Base-by-base conservation (phyloP, 2,888 invertebrate species). In the Chalcis sispes region DNA sequence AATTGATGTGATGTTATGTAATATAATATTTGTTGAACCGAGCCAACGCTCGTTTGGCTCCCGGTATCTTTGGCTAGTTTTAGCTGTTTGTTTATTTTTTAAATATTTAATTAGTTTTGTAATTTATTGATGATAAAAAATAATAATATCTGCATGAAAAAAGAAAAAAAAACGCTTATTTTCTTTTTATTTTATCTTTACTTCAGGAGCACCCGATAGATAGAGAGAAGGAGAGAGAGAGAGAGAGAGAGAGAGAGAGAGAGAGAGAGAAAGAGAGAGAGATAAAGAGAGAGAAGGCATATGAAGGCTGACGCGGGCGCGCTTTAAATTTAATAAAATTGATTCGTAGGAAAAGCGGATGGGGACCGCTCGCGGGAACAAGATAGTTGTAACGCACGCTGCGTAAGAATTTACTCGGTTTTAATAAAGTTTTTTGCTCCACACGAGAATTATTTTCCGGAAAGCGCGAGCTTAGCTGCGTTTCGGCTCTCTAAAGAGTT, bases 401-500 rank as follows among this genome's bases (percentile, higher is more conserved):
- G 65, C 64, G 29, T 73, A 73, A 73, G 72, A 73, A 73, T 73
- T 59, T 8, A 18, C 32, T 8, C 36, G 50, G 66, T 66, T 73
- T 74, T 74, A 74, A 69, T 69, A 69, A 69, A 67, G 32, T 69
- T 69, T 69, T 74, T 74, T 25, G 13, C n/a, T 10, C 29, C 46
- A 32, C 18, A n/a, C 23, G 46, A 50, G 40, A 73, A 73, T 73
- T 73, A 73, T 73, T 73, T 73, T 40, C 27, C 59, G 46, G 40
- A 50, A 62, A 72, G 64, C 56, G 48, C 52, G n/a, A 72, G 72
- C 65, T 72, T 72, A 64, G 72, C 50, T 56, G 48, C 64, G 65
- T 72, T 72, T 72, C 58, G 29, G 56, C 29, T 52, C 56, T 52
- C 40, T 48, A 66, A 73, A 70, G 70, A 69, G 70, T 75, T 75